A percentile compares a stretch with the other conserved stretches of the same genome.
These are phyloP conservation scores for Nasonovia ribisnigri DNA, from an alignment of 2,888 invertebrate species.

Conservation along the genomic window DNA sequence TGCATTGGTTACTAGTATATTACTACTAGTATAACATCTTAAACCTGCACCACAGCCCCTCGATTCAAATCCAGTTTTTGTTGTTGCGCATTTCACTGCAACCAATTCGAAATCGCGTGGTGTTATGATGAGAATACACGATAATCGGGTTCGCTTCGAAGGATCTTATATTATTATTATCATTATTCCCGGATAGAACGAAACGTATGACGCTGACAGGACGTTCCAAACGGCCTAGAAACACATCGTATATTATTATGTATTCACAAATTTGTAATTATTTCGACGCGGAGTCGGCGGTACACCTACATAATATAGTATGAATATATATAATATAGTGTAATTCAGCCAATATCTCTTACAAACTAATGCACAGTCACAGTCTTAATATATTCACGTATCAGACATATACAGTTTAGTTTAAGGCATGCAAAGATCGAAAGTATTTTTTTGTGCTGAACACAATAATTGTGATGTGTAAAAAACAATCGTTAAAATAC, in stretches of 20 bases:
- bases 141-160: slow-evolving; percentile 7
- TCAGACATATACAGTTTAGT: background rate
- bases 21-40: background rate
- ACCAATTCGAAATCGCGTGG: background rate
- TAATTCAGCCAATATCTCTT: background rate
- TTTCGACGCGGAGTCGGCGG: background rate
- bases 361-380: slow-evolving; percentile 52
- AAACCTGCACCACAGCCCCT: background rate
- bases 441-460: background rate
- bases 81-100: background rate
- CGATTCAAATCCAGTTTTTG: background rate
- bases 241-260: background rate
- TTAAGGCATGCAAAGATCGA: background rate
- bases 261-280: slow-evolving; percentile 35
- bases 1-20: no score
- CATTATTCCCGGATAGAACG: background rate
- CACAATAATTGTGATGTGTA: background rate
- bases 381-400: slow-evolving; percentile 33
- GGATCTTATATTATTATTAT: background rate
- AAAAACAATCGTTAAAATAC: background rate
- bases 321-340: background rate
- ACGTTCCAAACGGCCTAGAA: slow-evolving; percentile 21
- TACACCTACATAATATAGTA: background rate
- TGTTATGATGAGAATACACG: background rate
- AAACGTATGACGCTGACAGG: background rate